These are phyloP conservation scores for Pocillopora verrucosa DNA, from an alignment of 64 coral and sea anemone genomes.

Conservation along the genomic window DNA sequence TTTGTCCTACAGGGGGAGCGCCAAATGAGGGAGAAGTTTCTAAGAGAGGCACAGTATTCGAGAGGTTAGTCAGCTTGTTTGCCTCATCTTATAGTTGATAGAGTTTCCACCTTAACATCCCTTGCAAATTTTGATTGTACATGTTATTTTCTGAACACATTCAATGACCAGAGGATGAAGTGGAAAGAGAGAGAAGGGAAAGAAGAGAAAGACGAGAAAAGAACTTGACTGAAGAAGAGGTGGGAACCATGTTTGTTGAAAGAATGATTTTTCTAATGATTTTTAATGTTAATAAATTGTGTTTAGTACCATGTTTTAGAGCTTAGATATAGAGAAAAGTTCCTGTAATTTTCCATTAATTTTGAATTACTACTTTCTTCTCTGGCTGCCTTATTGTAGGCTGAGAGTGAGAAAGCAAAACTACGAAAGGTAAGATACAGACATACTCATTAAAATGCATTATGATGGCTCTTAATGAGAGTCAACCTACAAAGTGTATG, in stretches of 20 bases:
- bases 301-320: too few relatives aligned
- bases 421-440: neutral
- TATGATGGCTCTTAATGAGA: too few relatives aligned
- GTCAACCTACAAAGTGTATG: too few relatives aligned
- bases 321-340: too few relatives aligned
- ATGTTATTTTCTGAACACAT: neutral
- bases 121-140: neutral
- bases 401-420: slow-evolving; percentile 45
- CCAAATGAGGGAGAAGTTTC: slow-evolving; percentile 86
- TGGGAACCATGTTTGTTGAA: neutral
- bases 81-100: neutral
- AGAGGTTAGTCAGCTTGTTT: slow-evolving; percentile 49
- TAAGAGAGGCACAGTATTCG: slow-evolving; percentile 85
- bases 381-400: neutral
- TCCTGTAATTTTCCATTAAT: neutral
- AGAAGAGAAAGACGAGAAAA: slow-evolving; percentile 85
- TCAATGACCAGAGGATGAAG: slow-evolving; percentile 68
- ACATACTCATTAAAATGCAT: too few relatives aligned
- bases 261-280: too few relatives aligned
- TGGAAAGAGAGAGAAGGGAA: slow-evolving; percentile 90
- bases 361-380: neutral
- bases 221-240: slow-evolving; percentile 56
- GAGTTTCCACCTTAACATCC: neutral
- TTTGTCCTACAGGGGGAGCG: slow-evolving; percentile 76
- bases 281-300: too few relatives aligned